Evolutionary conservation across 2,113 vertebrate species (phyloP).

Genomic region (Copsychus sechellarum): DNA sequence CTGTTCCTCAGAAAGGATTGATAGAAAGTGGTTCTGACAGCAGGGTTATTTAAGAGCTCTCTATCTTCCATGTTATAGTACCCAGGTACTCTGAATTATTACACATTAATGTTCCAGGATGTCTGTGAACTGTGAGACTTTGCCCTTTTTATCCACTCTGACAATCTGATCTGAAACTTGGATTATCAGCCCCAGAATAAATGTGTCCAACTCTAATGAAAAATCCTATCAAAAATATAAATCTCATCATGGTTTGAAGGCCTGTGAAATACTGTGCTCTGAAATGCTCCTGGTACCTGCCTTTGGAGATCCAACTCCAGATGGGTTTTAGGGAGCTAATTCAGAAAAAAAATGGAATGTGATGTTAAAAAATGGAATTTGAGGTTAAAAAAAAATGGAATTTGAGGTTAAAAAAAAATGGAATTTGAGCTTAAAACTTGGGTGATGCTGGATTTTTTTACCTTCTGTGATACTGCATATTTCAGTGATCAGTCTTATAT

Average conservation of each 20-base stretch:
- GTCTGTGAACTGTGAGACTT: not conserved
- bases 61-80: fast-evolving
- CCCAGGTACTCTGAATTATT: not conserved
- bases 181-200: not conserved
- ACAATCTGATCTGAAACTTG: not conserved
- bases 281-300: not conserved
- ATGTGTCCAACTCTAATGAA: not conserved
- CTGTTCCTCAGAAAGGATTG: not conserved
- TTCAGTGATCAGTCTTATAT: not conserved
- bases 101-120: not conserved
- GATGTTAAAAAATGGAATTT: not conserved
- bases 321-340: not conserved
- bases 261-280: not conserved
- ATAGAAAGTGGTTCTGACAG: not conserved
- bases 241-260: not conserved
- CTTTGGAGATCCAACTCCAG: not conserved
- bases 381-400: not conserved
- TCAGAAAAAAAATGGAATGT: not conserved
- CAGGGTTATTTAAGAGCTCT: not conserved
- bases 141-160: not conserved
- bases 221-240: not conserved
- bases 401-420: not conserved
- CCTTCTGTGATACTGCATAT: not conserved
- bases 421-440: not conserved
- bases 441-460: not conserved